Base-by-base conservation (phyloP, 2,113 vertebrate genomes). In the Egretta garzetta region DNA sequence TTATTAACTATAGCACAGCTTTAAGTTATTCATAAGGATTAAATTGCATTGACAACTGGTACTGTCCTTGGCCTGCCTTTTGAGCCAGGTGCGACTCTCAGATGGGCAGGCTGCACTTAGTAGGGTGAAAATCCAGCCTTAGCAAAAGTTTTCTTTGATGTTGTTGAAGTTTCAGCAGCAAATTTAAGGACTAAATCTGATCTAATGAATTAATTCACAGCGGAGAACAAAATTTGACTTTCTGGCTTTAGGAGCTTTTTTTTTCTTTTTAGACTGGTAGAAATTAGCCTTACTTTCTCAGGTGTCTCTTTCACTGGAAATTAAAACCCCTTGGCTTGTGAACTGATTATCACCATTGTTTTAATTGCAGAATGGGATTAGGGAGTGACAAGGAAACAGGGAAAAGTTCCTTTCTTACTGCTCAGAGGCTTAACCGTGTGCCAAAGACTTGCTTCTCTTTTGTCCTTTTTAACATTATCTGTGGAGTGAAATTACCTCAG, bases 161-260 rank as follows among this genome's bases (percentile, higher is more conserved):
- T 62, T 85, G 93, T 56, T 95, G 80, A 86, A 74, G 35, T 88
- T 94, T 73, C 86, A 96, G 53, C 60, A 97, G 62, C 62, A 85
- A 80, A 76, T 76, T 77, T 49, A 76, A 96, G 26, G 37, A 84
- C 50, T 58, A 73, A 88, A 50, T 58, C 32, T 67, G 70, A 92
- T 60, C 39, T 53, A 76, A n/a, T 60, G 1, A 89, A 71, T 86
- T 52, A n/a, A 85, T 55, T 87, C 11, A 58, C 4, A 1, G 73
- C 43, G 80, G 67, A 92, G 58, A 68, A n/a, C 19, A 74, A 90
- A 81, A 85, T 85, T 55, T 76, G 1, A 72, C 58, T 75, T 93
- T 83, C 74, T 90, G 60, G 6, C 21, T 94, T 92, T 80, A 85
- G 62, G 41, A 81, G 76, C 5, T 26, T 18, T 77, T 74, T 74